Base-by-base conservation (phyloP, 2,888 invertebrate species). In the Geotrupes spiniger region DNA sequence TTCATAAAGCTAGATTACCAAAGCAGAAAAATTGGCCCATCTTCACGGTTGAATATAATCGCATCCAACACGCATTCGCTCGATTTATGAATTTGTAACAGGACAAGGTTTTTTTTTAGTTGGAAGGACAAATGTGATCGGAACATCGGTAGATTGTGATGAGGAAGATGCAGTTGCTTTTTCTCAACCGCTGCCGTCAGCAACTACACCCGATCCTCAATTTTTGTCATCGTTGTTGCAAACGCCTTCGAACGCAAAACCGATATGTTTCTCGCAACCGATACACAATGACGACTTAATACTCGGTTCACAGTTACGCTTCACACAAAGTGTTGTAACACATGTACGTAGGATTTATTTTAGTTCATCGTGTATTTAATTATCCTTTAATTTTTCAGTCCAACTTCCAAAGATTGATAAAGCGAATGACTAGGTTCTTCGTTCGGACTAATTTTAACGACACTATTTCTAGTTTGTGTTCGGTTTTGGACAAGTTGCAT, bases 1-100 rank as follows among this genome's bases (percentile, higher is more conserved):
- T 78, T 87, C 89, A 89, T 90, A 89, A 89, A 90, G 90, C 89
- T 90, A 89, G 86, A 88, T 89, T 89, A 89, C 90, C 90, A 90
- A 89, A 89, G 89, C 87, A 89, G 76, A 78, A 79, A 78, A 73
- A 72, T 69, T 63, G 47, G 56, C 36, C 10, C 36, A 25, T 21
- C 21, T 21, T 21, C 21, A 21, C 3, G 6, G 21, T 21, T 21
- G 3, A 4, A 21, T 21, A 21, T 21, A n/a, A n/a, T n/a, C n/a
- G n/a, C n/a, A n/a, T n/a, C n/a, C n/a, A n/a, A n/a, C n/a, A n/a
- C n/a, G n/a, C n/a, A n/a, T n/a, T n/a, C n/a, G n/a, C n/a, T n/a
- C n/a, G n/a, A n/a, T n/a, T n/a, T n/a, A n/a, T n/a, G n/a, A n/a
- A n/a, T n/a, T n/a, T n/a, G n/a, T n/a, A n/a, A n/a, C n/a, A n/a